A percentile compares a stretch with the other conserved stretches of the same genome.
phyloP scores from a whole-genome alignment of 2,797 vertebrate species.

The Pipistrellus kuhlii region DNA sequence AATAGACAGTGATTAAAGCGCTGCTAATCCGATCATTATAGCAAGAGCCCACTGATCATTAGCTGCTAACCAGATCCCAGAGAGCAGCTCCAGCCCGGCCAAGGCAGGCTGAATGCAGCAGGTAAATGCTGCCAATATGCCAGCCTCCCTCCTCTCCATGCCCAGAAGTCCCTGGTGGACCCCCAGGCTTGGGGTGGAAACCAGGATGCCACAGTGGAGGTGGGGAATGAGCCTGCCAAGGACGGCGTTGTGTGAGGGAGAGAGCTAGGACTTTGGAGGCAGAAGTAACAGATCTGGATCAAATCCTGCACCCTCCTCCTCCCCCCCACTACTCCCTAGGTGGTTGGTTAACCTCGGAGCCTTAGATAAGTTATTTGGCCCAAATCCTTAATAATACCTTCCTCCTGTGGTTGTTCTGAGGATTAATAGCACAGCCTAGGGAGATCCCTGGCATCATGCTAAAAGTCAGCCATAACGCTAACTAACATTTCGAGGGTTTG shows the following conservation, averaged over 20 bases:
- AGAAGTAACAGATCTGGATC: not conserved
- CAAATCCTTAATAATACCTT: constrained; percentile 73
- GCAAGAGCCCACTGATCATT: constrained; percentile 81
- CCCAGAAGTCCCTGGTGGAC: constrained; percentile 48
- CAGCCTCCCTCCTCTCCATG: not conserved
- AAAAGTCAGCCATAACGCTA: constrained; percentile 54
- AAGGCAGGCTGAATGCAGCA: constrained; percentile 47
- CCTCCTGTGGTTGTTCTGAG: constrained; percentile 56
- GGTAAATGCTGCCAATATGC: constrained; percentile 59
- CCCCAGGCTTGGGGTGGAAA: not conserved
- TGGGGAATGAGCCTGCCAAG: not conserved
- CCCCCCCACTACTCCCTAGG: too few species aligned
- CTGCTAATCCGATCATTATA: constrained; percentile 82
- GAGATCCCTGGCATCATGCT: constrained; percentile 67
- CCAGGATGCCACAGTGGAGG: not conserved
- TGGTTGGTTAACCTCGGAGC: constrained; percentile 56
- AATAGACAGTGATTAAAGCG: constrained; percentile 86
- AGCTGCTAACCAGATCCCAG: constrained; percentile 79
- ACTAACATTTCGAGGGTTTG: constrained; percentile 73
- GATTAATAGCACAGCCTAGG: constrained; percentile 72
- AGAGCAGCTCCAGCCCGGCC: constrained; percentile 56
- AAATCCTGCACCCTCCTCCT: not conserved
- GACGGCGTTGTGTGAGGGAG: not conserved
- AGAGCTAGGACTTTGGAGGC: not conserved
- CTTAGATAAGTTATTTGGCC: constrained; percentile 62